Percentiles rank a stretch among this genome's conserved stretches.
phyloP scores from a whole-genome alignment of 1,140 invertebrate species.

The Metaphire vulgaris region DNA sequence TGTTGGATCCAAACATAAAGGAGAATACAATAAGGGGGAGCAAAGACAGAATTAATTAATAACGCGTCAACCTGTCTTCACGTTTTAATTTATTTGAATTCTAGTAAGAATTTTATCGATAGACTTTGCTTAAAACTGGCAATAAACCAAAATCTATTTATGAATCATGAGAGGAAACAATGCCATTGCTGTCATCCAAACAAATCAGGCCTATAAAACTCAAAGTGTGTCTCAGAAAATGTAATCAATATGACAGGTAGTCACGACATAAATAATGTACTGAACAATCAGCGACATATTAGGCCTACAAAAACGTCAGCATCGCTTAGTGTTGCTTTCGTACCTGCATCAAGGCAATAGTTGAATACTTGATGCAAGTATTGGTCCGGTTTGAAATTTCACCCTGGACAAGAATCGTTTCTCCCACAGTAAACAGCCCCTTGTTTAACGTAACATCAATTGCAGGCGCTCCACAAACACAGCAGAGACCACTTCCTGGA shows the following conservation, averaged over 20 bases:
- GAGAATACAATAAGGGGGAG: too few species aligned
- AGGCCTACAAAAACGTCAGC: background rate
- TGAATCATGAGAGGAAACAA: too few species aligned
- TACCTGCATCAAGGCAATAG: background rate
- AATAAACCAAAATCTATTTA: too few species aligned
- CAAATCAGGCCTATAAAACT: background rate
- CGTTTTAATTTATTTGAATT: too few species aligned
- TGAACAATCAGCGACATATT: too few species aligned
- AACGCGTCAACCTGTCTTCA: too few species aligned
- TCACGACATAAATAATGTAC: too few species aligned
- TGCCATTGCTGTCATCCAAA: too few species aligned
- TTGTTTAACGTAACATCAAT: background rate
- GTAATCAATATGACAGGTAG: background rate
- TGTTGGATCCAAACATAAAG: too few species aligned
- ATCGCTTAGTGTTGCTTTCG: background rate
- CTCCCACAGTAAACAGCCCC: background rate
- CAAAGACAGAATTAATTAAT: too few species aligned
- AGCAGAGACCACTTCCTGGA: background rate
- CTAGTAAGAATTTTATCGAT: too few species aligned
- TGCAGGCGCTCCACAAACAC: background rate
- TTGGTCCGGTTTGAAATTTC: background rate
- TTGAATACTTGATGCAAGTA: background rate
- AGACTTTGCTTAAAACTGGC: too few species aligned
- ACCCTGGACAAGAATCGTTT: background rate
- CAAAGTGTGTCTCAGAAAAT: background rate